A percentile compares a stretch with the other conserved stretches of the same genome.
Conservation (phyloP, 92 coral and sea anemone genomes). For the Nematostella vectensis region DNA sequence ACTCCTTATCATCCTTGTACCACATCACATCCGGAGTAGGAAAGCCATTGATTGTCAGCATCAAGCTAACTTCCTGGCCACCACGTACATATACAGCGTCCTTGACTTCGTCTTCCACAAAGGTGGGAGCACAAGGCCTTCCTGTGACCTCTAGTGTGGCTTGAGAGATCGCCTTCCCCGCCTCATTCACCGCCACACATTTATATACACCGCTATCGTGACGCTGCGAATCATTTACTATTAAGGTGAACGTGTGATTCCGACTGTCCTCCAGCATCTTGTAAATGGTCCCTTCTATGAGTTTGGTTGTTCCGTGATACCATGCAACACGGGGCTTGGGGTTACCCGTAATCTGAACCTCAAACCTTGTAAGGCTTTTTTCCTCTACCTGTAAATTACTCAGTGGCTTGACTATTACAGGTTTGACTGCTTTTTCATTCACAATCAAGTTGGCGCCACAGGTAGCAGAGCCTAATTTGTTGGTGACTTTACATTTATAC, state of each 20-base stretch:
- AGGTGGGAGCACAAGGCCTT: constrained; percentile 45
- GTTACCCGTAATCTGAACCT: constrained; percentile 61
- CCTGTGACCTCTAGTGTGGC: constrained; percentile 73
- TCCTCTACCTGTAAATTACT: constrained; percentile 49
- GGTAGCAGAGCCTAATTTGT: constrained; percentile 56
- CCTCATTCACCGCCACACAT: constrained; percentile 73
- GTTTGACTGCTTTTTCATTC: constrained; percentile 38
- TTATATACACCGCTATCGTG: constrained; percentile 77
- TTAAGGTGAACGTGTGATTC: constrained; percentile 38
- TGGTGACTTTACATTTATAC: constrained; percentile 68
- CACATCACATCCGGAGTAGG: constrained; percentile 67
- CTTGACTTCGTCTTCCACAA: constrained; percentile 38
- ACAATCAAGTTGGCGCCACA: constrained; percentile 55
- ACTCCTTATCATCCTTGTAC: constrained; percentile 72
- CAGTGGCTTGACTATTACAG: constrained; percentile 49
- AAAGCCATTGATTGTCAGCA: constrained; percentile 55
- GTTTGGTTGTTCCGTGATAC: constrained; percentile 70
- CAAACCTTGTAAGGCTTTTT: constrained; percentile 58
- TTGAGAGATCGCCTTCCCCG: constrained; percentile 66
- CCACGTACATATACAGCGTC: constrained; percentile 44
- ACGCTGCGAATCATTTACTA: constrained; percentile 48
- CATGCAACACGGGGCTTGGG: constrained; percentile 78
- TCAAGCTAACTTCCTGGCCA: constrained; percentile 72
- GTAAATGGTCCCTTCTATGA: constrained; percentile 52
- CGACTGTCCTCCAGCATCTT: constrained; percentile 33